Evolutionary conservation across 2,888 invertebrate genomes (phyloP).

Genomic region (Leptopilina syphax): DNA sequence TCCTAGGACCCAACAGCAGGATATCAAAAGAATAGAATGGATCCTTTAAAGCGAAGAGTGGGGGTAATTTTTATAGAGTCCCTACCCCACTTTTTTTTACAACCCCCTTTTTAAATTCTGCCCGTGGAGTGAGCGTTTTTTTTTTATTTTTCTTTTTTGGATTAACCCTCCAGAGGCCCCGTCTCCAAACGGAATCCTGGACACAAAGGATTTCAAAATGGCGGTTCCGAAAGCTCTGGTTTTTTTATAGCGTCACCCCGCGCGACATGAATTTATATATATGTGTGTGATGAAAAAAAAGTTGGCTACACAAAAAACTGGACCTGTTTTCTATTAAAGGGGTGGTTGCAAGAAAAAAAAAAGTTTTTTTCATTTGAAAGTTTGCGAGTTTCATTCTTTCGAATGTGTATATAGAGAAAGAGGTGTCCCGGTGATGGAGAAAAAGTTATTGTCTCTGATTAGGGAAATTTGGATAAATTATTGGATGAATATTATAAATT

Average conservation of each 20-base stretch:
- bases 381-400: constrained; percentile 11
- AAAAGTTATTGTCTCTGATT: constrained; percentile 36
- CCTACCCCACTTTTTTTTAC: constrained; percentile 50
- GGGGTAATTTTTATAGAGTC: constrained; percentile 69
- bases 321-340: constrained; percentile 46
- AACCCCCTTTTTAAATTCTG: constrained; percentile 47
- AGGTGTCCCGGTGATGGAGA: background rate
- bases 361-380: background rate
- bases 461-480: constrained; percentile 39
- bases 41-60: constrained; percentile 62
- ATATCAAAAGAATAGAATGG: constrained; percentile 76
- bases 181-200: constrained; percentile 45
- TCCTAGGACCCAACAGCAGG: constrained; percentile 66
- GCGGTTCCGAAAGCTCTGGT: constrained; percentile 57
- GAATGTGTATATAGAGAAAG: constrained; percentile 6
- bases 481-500: constrained; percentile 23
- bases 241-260: constrained; percentile 54
- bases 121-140: constrained; percentile 26
- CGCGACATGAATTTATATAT: constrained; percentile 46
- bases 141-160: constrained; percentile 54
- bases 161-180: constrained; percentile 50
- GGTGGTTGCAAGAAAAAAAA: background rate
- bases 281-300: constrained; percentile 49
- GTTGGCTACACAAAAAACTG: constrained; percentile 50
- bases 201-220: constrained; percentile 66